These are phyloP conservation scores for Puma concolor DNA, from an alignment of 2,113 vertebrate genomes.

Conservation along the genomic window DNA sequence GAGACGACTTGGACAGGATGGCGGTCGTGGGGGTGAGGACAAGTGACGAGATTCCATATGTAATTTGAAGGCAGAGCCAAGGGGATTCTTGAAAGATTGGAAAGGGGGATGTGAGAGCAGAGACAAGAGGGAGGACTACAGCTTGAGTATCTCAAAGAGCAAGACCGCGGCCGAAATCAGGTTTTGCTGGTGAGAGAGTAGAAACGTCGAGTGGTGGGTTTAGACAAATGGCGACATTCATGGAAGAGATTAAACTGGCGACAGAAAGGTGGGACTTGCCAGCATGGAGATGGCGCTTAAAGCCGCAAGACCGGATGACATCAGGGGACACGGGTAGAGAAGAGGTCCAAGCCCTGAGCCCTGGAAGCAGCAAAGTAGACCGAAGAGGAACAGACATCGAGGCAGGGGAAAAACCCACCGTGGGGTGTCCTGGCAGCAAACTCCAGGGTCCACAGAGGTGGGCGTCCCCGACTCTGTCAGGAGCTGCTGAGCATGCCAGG, in stretches of 20 bases:
- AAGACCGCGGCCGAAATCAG: not conserved
- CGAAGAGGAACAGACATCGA: accelerated
- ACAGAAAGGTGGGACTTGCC: not conserved
- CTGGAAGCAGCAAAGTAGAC: not conserved
- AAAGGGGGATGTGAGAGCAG: not conserved
- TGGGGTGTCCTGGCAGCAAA: not conserved
- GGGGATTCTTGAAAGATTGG: not conserved
- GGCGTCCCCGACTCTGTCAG: not conserved
- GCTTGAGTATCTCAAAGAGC: not conserved
- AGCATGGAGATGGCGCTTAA: not conserved
- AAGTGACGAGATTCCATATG: not conserved
- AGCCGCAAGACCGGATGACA: not conserved
- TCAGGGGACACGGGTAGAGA: not conserved
- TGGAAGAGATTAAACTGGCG: not conserved
- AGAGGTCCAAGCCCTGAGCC: not conserved
- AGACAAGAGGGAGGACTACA: not conserved
- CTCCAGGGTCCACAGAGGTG: not conserved
- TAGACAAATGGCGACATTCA: not conserved
- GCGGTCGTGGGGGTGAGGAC: not conserved
- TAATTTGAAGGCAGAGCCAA: not conserved
- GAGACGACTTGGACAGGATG: not conserved
- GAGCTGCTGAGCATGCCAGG: not conserved
- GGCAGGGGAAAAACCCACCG: not conserved
- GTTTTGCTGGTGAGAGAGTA: not conserved
- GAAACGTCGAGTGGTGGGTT: not conserved